Evolutionary conservation across 2,888 invertebrate genomes (phyloP).

Genomic region (Bugulina stolonifera): DNA sequence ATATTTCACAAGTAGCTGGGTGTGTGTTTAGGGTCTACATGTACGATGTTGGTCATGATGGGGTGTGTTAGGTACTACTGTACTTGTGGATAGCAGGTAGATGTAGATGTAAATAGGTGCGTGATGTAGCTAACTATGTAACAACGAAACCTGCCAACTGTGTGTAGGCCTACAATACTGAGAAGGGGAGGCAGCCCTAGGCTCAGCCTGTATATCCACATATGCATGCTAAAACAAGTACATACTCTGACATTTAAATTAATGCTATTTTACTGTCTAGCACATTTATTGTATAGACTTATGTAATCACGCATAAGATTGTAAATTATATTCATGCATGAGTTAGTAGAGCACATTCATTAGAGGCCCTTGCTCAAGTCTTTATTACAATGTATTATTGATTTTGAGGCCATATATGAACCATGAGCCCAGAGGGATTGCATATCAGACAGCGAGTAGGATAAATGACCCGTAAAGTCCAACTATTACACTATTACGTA

Average conservation of each 20-base stretch:
- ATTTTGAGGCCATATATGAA: neutral
- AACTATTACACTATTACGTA: too few species aligned
- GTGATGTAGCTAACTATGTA: too few species aligned
- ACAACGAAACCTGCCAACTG: too few species aligned
- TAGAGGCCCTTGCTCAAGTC: neutral
- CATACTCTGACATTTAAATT: slow-evolving; percentile 23
- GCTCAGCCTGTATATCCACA: too few species aligned
- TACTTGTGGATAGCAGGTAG: too few species aligned
- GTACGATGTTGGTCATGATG: too few species aligned
- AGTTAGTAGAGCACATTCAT: neutral
- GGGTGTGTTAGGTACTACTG: too few species aligned
- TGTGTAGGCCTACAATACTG: too few species aligned
- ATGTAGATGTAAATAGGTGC: too few species aligned
- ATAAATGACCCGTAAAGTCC: slow-evolving; percentile 8
- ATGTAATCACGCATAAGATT: slow-evolving; percentile 19
- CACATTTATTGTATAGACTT: slow-evolving; percentile 20
- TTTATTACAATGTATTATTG: neutral
- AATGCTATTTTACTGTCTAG: slow-evolving; percentile 24
- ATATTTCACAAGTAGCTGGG: too few species aligned
- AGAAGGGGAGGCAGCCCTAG: too few species aligned
- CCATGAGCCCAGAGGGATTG: neutral
- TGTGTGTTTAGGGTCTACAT: too few species aligned
- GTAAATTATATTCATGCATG: neutral
- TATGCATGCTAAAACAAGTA: neutral
- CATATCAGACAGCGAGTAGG: neutral